Evolutionary conservation across 2,113 vertebrate genomes (phyloP).

Genomic region (Forbesichthys agassizii): DNA sequence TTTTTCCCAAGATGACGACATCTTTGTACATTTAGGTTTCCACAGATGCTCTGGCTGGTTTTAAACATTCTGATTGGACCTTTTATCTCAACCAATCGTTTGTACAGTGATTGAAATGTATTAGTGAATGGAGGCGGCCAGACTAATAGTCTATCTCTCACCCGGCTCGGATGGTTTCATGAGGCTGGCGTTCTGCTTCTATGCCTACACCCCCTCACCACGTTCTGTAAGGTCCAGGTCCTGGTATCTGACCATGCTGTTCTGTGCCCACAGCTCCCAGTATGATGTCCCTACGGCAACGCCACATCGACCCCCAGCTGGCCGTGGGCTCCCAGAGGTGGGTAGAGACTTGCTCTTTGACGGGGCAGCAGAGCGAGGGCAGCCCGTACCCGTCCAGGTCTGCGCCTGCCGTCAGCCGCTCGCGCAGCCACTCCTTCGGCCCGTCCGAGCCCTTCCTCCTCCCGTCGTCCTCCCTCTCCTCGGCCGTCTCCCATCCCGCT

Average conservation of each 20-base stretch:
- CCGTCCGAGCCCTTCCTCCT: constrained; percentile 82
- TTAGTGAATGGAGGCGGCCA: too few species aligned
- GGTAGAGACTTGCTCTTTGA: constrained; percentile 87
- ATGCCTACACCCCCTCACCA: background rate
- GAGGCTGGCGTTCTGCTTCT: too few species aligned
- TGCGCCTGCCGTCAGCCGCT: constrained; percentile 80
- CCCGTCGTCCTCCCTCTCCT: constrained; percentile 73
- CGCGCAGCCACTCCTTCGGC: constrained; percentile 85
- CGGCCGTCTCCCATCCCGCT: constrained; percentile 66
- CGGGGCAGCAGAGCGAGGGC: constrained; percentile 77
- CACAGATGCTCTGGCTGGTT: too few species aligned
- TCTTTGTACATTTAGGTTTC: too few species aligned
- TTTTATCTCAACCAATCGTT: too few species aligned
- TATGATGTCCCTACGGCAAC: constrained; percentile 90
- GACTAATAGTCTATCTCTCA: too few species aligned
- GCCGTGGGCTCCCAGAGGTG: constrained; percentile 96
- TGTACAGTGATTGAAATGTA: too few species aligned
- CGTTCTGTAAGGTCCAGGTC: background rate
- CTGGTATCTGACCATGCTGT: constrained; percentile 39
- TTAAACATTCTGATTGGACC: too few species aligned
- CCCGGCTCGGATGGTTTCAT: too few species aligned
- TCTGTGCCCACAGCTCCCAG: constrained; percentile 85
- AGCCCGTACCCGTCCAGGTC: constrained; percentile 71
- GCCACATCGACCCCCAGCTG: constrained; percentile 89
- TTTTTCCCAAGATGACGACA: too few species aligned